phyloP scores from a whole-genome alignment of 2,888 invertebrate genomes.

The Cryptocephalus primarius region DNA sequence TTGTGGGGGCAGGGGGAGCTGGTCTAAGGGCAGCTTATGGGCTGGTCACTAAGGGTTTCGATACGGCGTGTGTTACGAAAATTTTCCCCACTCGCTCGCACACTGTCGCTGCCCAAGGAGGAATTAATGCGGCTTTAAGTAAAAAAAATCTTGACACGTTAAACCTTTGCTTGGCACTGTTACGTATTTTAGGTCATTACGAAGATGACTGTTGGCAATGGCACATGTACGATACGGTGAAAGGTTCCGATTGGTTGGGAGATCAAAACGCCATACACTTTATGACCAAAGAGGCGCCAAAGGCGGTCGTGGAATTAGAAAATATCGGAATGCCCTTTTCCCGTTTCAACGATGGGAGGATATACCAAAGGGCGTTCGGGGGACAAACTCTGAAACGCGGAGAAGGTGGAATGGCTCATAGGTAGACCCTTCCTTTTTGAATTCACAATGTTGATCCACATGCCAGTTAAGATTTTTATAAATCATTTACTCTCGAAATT shows the following conservation, averaged over 20 bases:
- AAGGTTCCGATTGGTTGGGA: conserved; percentile 69
- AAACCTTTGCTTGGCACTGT: background rate
- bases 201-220: conserved; percentile 64
- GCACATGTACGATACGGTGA: conserved; percentile 68
- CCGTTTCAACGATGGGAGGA: conserved; percentile 53
- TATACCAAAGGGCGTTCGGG: conserved; percentile 63
- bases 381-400: conserved; percentile 59
- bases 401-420: conserved; percentile 52
- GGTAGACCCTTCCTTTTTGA: conserved; percentile 9
- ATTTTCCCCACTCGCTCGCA: conserved; percentile 68
- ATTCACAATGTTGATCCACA: no score
- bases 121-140: conserved; percentile 68
- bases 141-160: conserved; percentile 2
- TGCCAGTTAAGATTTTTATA: no score
- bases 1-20: conserved; percentile 68
- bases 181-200: conserved; percentile 44
- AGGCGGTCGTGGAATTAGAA: conserved; percentile 51
- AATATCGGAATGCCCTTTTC: conserved; percentile 58
- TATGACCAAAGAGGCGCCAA: conserved; percentile 55
- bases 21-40: conserved; percentile 65
- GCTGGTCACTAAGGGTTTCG: conserved; percentile 58
- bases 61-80: conserved; percentile 64
- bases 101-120: conserved; percentile 72
- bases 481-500: no score
- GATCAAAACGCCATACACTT: conserved; percentile 69